A percentile compares a stretch with the other conserved stretches of the same genome.
Conservation (phyloP, 2,888 invertebrate species). For the Torymus auratus region DNA sequence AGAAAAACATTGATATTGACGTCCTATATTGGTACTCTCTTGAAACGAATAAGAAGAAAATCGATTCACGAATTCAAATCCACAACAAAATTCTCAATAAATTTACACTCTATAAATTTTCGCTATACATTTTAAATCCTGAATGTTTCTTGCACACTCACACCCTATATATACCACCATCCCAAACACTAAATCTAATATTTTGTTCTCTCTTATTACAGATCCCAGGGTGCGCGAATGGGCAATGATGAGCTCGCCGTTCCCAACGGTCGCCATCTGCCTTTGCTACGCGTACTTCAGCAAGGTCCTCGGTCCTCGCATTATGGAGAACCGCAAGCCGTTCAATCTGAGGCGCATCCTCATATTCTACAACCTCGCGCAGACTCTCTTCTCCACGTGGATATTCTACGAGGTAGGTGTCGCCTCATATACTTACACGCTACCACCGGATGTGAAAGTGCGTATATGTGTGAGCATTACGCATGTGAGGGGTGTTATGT, state of each 20-base stretch:
- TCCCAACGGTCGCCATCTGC: conserved; percentile 90
- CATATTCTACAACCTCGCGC: conserved; percentile 91
- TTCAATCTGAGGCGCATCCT: conserved; percentile 88
- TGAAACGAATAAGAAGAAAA: too few relatives aligned
- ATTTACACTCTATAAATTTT: background rate
- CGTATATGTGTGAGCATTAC: too few relatives aligned
- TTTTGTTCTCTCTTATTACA: conserved; percentile 70
- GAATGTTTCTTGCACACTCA: too few relatives aligned
- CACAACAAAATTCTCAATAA: conserved; percentile 20
- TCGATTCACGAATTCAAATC: too few relatives aligned
- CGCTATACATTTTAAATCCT: too few relatives aligned
- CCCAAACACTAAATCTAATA: too few relatives aligned
- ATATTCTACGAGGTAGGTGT: conserved; percentile 92
- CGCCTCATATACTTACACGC: background rate
- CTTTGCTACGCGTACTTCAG: conserved; percentile 90
- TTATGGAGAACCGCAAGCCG: conserved; percentile 94
- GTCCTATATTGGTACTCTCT: too few relatives aligned
- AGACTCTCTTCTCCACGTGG: conserved; percentile 93
- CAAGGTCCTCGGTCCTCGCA: conserved; percentile 87
- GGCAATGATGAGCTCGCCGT: conserved; percentile 93
- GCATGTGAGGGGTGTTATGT: too few relatives aligned
- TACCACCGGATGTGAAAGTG: background rate
- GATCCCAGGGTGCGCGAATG: conserved; percentile 94
- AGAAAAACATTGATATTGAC: too few relatives aligned
- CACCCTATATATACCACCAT: too few relatives aligned